These are phyloP conservation scores for Ameiurus melas DNA, from an alignment of 2,113 vertebrate genomes.

Conservation along the genomic window DNA sequence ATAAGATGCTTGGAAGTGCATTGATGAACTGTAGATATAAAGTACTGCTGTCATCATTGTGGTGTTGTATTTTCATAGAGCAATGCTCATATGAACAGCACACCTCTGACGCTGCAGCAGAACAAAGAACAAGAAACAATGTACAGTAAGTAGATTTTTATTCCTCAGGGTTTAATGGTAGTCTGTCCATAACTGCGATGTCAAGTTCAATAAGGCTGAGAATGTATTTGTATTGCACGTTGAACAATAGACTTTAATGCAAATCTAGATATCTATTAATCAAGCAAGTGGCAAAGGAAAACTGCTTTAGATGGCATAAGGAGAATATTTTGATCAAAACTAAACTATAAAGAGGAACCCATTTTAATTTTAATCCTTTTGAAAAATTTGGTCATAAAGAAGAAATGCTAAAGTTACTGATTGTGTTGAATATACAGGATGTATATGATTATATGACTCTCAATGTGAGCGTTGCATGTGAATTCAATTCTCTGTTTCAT, in stretches of 20 bases:
- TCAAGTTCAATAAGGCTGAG: background rate
- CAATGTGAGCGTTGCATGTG: background rate
- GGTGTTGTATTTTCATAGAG: background rate
- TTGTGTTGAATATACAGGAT: background rate
- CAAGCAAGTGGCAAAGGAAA: background rate
- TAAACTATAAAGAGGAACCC: background rate
- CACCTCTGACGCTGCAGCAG: background rate
- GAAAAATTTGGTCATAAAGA: background rate
- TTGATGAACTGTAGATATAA: background rate
- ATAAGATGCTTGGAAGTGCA: background rate
- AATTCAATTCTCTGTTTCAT: background rate
- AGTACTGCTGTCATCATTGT: background rate
- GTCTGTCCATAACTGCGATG: background rate
- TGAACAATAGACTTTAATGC: background rate
- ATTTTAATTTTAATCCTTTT: background rate
- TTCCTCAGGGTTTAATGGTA: background rate
- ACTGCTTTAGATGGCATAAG: no score
- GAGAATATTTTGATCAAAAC: background rate
- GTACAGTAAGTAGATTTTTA: slow-evolving; percentile 10
- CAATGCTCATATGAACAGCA: background rate
- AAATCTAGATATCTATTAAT: background rate
- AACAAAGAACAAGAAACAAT: background rate
- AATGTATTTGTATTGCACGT: background rate
- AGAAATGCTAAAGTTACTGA: background rate
- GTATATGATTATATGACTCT: background rate